Evolutionary conservation across 2,113 vertebrate genomes (phyloP), one percentile per base, ranked within the genome.

Genomic region (Megaleporinus macrocephalus): DNA sequence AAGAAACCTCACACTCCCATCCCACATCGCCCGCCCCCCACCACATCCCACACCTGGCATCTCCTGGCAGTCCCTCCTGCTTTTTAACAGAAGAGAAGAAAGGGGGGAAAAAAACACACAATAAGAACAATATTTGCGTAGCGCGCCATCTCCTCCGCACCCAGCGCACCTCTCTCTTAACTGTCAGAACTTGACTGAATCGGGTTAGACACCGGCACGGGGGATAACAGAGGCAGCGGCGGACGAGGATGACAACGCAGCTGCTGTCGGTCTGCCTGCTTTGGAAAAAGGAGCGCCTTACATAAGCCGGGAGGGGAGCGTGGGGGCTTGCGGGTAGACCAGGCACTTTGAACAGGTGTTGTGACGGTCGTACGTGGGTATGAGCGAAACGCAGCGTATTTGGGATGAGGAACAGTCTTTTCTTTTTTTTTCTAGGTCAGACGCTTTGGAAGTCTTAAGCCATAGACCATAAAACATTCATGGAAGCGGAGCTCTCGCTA

Each of bases 151-250:
- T 83, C 80, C 84, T 89, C 79, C 79, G 89, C 86, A 83, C 84
- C 81, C 53, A 51, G 82, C 84, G 72, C 83, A 84, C 82, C 13
- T 73, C 82, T 87, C 83, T 79, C 62, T 79, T 80, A 78, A 86
- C 90, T 92, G 90, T 93, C 93, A 93, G 86, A 84, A 87, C 88
- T 92, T 94, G 93, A 94, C 93, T 94, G 93, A 94, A 94, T 94
- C 91, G 80, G 94, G 94, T 94, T 94, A 93, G 89, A 85, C 86
- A 91, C 86, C 71, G 87, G 88, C 83, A 90, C 88, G 30, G 86
- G 86, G 85, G 87, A 88, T 68, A 68, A 90, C 85, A 83, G 76
- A 89, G 76, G 85, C 85, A 72, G 71, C 73, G 18, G 87, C 89
- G 90, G 81, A 91, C 88, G 86, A 87, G 87, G 91, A 91, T 92